These are phyloP conservation scores for Boloria euphrosyne DNA, from an alignment of 2,888 invertebrate species.

Conservation along the genomic window DNA sequence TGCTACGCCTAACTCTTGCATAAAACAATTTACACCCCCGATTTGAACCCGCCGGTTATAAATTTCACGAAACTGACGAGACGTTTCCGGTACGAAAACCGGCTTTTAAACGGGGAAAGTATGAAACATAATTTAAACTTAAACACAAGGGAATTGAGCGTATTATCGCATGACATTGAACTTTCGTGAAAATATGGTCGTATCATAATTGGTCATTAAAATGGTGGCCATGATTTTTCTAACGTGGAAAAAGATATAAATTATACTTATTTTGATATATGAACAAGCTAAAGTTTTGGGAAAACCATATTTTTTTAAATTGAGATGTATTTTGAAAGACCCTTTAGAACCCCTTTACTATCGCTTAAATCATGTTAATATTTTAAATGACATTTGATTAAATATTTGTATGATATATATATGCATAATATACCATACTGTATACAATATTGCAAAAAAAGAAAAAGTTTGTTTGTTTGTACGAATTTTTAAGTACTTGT, in stretches of 20 bases:
- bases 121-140: slow-evolving; percentile 29
- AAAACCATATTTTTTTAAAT: slow-evolving; percentile 19
- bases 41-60: slow-evolving; percentile 60
- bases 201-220: slow-evolving; percentile 46
- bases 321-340: slow-evolving; percentile 16
- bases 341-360: not conserved
- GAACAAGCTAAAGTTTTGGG: slow-evolving; percentile 23
- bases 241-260: slow-evolving; percentile 34
- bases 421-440: no score
- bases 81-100: slow-evolving; percentile 67
- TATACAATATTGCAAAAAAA: no score
- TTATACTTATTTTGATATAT: slow-evolving; percentile 30
- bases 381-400: no score
- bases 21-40: slow-evolving; percentile 68
- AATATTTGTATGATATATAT: no score
- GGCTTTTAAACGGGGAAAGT: slow-evolving; percentile 63
- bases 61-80: slow-evolving; percentile 73
- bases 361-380: no score
- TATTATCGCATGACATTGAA: slow-evolving; percentile 19
- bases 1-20: slow-evolving; percentile 52
- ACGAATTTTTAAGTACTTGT: no score
- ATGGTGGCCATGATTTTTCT: slow-evolving; percentile 36
- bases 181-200: slow-evolving; percentile 41
- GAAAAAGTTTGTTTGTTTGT: no score
- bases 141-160: slow-evolving; percentile 25